These are phyloP conservation scores for Falco cherrug DNA, from an alignment of 2,797 vertebrate species.

Conservation along the genomic window DNA sequence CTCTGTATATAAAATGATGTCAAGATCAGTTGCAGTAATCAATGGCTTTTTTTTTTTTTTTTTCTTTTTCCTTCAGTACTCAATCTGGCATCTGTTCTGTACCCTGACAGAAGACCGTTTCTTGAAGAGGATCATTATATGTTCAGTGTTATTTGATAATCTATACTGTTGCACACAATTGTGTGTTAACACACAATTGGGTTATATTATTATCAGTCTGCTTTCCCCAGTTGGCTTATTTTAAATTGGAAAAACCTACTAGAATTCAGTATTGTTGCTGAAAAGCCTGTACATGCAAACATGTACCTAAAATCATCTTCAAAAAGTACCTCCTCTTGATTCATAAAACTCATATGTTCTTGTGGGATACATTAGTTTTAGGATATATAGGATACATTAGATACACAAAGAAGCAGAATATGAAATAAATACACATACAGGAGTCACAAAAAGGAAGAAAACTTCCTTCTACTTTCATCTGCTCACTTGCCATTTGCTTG, in stretches of 20 bases:
- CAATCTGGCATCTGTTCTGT: not conserved
- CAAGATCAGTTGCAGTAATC: constrained; percentile 38
- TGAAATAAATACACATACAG: not conserved
- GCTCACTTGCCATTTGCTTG: not conserved
- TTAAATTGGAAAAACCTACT: constrained; percentile 51
- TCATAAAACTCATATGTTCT: not conserved
- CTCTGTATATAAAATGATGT: not conserved
- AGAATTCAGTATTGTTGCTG: not conserved
- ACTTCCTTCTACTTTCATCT: not conserved
- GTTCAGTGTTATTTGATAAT: constrained; percentile 40
- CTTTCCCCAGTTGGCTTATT: not conserved
- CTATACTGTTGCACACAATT: not conserved
- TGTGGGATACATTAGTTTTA: not conserved
- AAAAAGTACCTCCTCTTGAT: not conserved
- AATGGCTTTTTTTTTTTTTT: constrained; percentile 5
- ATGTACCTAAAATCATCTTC: not conserved
- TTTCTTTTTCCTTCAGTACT: constrained; percentile 19
- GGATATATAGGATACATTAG: not conserved
- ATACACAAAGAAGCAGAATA: not conserved
- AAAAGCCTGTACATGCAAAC: not conserved
- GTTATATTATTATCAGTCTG: not conserved
- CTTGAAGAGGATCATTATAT: constrained; percentile 27
- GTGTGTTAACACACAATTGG: not conserved
- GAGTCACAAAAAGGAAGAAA: not conserved
- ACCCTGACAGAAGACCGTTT: not conserved